Conservation (phyloP, 2,888 invertebrate genomes). For the Acutogordius australiensis region DNA sequence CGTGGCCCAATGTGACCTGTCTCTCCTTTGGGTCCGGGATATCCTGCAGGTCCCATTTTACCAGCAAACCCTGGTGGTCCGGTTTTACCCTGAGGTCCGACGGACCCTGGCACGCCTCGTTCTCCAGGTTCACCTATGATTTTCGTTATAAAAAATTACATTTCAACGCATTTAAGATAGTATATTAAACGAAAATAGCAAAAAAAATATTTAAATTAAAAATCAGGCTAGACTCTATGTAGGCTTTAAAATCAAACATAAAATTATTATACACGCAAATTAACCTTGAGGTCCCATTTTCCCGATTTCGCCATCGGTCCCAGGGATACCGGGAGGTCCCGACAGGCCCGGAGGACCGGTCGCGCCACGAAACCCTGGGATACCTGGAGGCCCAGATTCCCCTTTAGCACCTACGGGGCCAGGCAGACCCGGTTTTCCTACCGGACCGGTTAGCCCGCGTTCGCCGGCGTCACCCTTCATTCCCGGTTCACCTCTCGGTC, state of each 20-base stretch:
- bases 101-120: not conserved
- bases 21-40: conserved; percentile 7
- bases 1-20: not conserved
- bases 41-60: not conserved
- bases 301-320: not conserved
- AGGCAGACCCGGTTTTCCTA: not conserved
- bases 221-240: no score
- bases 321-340: not conserved
- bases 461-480: not conserved
- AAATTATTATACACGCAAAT: no score
- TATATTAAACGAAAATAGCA: no score
- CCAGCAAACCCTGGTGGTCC: conserved; percentile 8
- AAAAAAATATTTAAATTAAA: no score
- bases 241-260: no score
- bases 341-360: not conserved
- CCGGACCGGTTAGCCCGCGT: not conserved
- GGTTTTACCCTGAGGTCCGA: not conserved
- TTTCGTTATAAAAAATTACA: no score
- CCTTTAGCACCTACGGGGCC: not conserved
- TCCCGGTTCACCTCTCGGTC: conserved; percentile 8
- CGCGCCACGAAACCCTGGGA: not conserved
- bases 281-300: not conserved
- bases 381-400: not conserved
- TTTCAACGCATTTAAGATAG: no score
- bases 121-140: conserved; percentile 9